phyloP scores from a whole-genome alignment of 2,797 vertebrate species.

The Brotula barbata region DNA sequence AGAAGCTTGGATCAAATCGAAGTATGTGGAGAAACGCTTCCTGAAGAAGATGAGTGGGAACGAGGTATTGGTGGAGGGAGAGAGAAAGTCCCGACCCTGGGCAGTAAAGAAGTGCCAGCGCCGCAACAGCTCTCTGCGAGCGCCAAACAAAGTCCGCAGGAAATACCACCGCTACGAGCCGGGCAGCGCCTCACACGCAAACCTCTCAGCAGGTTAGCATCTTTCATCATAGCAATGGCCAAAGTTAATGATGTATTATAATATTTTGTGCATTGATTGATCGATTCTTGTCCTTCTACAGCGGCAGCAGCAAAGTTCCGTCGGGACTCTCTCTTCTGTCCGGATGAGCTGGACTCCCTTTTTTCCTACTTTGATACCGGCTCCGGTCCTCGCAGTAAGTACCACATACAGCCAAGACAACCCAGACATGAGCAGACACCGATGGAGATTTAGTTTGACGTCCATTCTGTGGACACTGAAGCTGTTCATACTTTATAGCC shows the following conservation, averaged over 20 bases:
- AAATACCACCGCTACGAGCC: conserved; percentile 86
- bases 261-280: not conserved
- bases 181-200: conserved; percentile 80
- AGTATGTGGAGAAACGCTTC: conserved; percentile 95
- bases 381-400: conserved; percentile 94
- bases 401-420: not conserved
- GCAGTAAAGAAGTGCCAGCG: conserved; percentile 86
- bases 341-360: conserved; percentile 93
- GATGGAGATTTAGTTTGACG: too few relatives aligned
- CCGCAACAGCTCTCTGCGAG: conserved; percentile 83
- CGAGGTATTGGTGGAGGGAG: conserved; percentile 73
- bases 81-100: conserved; percentile 86
- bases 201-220: conserved; percentile 85
- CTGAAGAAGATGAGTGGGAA: conserved; percentile 83
- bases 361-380: conserved; percentile 97
- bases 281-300: conserved; percentile 29
- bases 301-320: conserved; percentile 88
- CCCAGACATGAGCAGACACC: too few relatives aligned
- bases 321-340: conserved; percentile 95
- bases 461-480: too few relatives aligned
- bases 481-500: too few relatives aligned
- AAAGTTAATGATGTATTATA: not conserved
- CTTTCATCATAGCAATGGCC: not conserved
- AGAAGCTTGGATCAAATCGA: conserved; percentile 96
- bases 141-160: conserved; percentile 78